phyloP scores from a whole-genome alignment of 2,888 invertebrate genomes.

The Cosmia pyralina region DNA sequence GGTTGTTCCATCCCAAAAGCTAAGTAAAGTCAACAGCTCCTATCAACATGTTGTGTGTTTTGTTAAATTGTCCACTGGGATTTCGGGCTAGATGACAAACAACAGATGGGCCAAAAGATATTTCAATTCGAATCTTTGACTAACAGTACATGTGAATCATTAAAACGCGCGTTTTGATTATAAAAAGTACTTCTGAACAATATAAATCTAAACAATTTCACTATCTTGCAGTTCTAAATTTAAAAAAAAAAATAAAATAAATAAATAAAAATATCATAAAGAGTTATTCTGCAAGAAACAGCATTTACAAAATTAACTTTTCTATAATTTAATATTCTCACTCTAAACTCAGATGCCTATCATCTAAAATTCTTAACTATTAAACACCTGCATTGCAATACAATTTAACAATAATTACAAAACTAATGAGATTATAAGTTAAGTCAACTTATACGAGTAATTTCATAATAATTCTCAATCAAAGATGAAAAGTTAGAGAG shows the following conservation, averaged over 20 bases:
- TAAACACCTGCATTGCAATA: conserved; percentile 27
- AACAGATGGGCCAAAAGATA: not conserved
- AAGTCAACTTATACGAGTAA: conserved; percentile 19
- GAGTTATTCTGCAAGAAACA: conserved; percentile 10
- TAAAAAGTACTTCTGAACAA: not conserved
- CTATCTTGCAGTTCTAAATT: not conserved
- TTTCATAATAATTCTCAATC: conserved; percentile 34
- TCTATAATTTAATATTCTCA: not conserved
- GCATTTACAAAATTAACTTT: not conserved
- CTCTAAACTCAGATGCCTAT: not conserved
- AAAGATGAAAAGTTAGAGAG: conserved; percentile 7
- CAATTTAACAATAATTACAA: conserved; percentile 22
- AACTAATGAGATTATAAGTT: conserved; percentile 24
- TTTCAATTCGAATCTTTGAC: not conserved
- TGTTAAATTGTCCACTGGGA: conserved; percentile 2
- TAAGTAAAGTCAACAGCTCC: conserved; percentile 23
- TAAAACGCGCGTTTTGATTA: not conserved
- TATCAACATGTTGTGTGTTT: conserved; percentile 10
- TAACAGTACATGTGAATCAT: no score
- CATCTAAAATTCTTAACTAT: conserved; percentile 11
- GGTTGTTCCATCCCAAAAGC: conserved; percentile 6
- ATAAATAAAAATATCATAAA: not conserved
- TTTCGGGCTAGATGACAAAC: conserved; percentile 23
- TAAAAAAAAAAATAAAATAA: no score
- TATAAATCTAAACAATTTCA: not conserved